Evolutionary conservation across 1,140 invertebrate genomes (phyloP).

Genomic region (Wasmannia auropunctata): DNA sequence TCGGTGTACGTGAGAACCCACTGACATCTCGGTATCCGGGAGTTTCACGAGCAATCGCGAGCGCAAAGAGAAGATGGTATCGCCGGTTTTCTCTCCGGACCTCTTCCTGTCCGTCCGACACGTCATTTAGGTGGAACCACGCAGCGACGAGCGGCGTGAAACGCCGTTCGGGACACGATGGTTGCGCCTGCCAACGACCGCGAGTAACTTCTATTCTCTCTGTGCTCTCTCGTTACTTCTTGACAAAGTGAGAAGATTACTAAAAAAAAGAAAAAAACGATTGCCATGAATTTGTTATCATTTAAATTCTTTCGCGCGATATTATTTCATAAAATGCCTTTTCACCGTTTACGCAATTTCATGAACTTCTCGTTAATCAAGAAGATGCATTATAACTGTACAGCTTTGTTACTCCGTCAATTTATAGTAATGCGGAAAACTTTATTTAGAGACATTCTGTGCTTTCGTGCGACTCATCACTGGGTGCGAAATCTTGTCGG

Average conservation of each 20-base stretch:
- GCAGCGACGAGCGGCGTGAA: constrained; percentile 25
- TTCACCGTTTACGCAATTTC: neutral
- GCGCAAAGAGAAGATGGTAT: constrained; percentile 76
- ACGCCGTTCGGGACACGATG: constrained; percentile 4
- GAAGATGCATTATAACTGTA: neutral
- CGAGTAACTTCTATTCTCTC: constrained; percentile 21
- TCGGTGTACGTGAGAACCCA: constrained; percentile 80
- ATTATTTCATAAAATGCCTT: neutral
- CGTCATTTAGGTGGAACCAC: constrained; percentile 55
- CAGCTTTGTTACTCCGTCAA: neutral
- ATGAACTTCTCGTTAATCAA: too few relatives aligned
- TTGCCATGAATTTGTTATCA: neutral
- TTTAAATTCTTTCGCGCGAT: neutral
- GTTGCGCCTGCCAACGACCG: constrained; percentile 24
- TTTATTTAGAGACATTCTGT: neutral
- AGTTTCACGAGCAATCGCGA: constrained; percentile 71
- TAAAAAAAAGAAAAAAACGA: neutral
- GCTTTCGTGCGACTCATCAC: neutral
- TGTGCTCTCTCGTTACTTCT: neutral
- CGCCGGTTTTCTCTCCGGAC: constrained; percentile 48
- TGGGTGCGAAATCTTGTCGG: neutral
- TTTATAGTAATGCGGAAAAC: neutral
- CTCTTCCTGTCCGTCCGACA: constrained; percentile 38
- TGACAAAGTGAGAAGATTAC: neutral
- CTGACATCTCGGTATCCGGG: constrained; percentile 78